Conservation (phyloP, 2,888 invertebrate species). For the Xanthia icteritia region DNA sequence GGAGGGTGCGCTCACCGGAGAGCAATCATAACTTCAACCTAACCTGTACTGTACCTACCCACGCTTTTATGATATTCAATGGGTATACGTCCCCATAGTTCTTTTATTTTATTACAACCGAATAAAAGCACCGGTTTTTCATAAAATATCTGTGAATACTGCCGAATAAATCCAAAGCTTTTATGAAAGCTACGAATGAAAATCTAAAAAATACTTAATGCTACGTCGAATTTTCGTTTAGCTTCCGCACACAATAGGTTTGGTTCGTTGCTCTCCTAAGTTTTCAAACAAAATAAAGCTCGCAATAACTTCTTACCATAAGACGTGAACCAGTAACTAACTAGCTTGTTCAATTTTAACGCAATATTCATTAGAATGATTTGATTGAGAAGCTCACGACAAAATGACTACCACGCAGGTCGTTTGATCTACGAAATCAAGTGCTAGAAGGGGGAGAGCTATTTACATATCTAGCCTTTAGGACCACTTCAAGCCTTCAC, state of each 20-base stretch:
- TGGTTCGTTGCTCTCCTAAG: constrained; percentile 1
- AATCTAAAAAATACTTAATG: constrained; percentile 2
- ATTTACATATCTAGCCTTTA: constrained; percentile 28
- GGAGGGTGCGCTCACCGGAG: constrained; percentile 50
- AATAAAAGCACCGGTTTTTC: constrained; percentile 2
- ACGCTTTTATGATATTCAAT: constrained; percentile 34
- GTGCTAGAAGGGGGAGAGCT: constrained; percentile 3
- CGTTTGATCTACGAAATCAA: constrained; percentile 42
- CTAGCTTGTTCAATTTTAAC: neutral
- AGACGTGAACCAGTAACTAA: neutral
- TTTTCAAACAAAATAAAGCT: constrained; percentile 12
- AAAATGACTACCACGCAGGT: constrained; percentile 22
- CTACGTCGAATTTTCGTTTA: neutral
- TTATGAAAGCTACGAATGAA: constrained; percentile 12
- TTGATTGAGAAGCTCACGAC: neutral
- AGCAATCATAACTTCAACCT: constrained; percentile 76
- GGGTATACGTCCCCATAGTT: neutral
- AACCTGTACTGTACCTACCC: constrained; percentile 52
- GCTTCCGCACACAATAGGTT: neutral
- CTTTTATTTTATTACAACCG: constrained; percentile 7
- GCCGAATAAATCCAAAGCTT: constrained; percentile 23
- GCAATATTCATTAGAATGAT: neutral
- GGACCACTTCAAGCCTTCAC: constrained; percentile 6
- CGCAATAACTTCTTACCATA: constrained; percentile 1
- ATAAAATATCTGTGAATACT: constrained; percentile 18